Evolutionary conservation across 2,797 vertebrate species (phyloP).

Genomic region (Danionella dracula): DNA sequence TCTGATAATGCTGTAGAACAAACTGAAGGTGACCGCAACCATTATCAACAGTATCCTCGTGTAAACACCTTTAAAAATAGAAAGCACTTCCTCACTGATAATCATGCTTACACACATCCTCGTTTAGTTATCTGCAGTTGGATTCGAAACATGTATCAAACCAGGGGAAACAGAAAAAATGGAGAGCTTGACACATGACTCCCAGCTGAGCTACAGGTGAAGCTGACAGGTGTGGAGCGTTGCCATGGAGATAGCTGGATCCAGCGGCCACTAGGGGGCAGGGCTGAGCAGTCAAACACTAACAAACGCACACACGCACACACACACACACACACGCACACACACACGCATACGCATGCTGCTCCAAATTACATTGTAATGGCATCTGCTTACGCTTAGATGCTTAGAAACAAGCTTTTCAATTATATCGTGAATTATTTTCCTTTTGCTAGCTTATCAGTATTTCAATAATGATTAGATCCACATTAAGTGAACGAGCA

Average conservation of each 20-base stretch:
- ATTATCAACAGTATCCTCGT: background rate
- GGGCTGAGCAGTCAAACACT: background rate
- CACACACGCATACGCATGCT: background rate
- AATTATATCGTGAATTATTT: too few species aligned
- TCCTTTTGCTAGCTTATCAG: too few species aligned
- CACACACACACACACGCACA: background rate
- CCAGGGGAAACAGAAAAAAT: too few species aligned
- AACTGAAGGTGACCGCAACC: too few species aligned
- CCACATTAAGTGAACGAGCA: too few species aligned
- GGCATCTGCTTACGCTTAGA: too few species aligned
- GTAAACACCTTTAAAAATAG: conserved; percentile 22
- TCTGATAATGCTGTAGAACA: too few species aligned
- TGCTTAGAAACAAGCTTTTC: too few species aligned
- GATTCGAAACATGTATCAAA: too few species aligned
- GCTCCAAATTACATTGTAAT: too few species aligned
- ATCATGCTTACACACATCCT: background rate
- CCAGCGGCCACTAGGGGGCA: conserved; percentile 23
- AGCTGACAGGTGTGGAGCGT: background rate
- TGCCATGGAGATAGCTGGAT: background rate
- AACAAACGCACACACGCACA: background rate
- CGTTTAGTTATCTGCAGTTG: background rate
- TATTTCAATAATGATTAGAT: too few species aligned
- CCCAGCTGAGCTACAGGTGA: background rate
- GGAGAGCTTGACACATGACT: background rate
- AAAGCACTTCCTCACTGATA: conserved; percentile 9